Evolutionary conservation across 2,113 vertebrate genomes (phyloP).

Genomic region (Burhinus oedicnemus): DNA sequence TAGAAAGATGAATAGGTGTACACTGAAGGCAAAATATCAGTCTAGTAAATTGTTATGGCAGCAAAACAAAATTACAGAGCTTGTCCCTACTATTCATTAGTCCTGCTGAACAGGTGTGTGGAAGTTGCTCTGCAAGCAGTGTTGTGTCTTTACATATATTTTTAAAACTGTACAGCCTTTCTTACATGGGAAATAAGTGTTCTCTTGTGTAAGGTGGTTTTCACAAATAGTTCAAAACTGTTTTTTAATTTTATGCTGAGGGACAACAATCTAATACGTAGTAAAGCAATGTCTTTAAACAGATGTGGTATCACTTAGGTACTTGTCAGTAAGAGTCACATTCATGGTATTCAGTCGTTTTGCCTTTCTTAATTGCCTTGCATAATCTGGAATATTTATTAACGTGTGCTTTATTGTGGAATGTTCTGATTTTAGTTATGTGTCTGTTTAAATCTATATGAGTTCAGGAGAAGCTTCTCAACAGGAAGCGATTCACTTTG

Average conservation of each 20-base stretch:
- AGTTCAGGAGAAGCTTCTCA: not conserved
- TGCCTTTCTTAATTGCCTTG: not conserved
- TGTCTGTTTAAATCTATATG: not conserved
- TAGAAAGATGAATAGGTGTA: not conserved
- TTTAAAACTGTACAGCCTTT: not conserved
- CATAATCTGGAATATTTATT: not conserved
- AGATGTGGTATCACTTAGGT: not conserved
- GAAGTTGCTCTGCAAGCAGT: not conserved
- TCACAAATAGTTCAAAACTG: not conserved
- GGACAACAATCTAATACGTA: not conserved
- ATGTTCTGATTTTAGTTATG: not conserved
- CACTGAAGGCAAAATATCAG: not conserved
- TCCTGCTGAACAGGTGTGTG: not conserved
- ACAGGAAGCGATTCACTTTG: not conserved
- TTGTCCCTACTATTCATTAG: not conserved
- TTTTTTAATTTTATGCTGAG: not conserved
- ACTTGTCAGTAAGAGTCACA: not conserved
- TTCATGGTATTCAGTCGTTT: not conserved
- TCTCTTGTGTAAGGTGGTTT: not conserved
- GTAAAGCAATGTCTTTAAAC: not conserved
- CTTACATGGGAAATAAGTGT: not conserved
- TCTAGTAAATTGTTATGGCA: not conserved
- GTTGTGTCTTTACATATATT: not conserved
- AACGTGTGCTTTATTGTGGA: not conserved
- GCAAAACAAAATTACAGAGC: not conserved